A percentile compares a stretch with the other conserved stretches of the same genome.
phyloP scores from a whole-genome alignment of 1,140 invertebrate species.

The Magallana ariakensis region DNA sequence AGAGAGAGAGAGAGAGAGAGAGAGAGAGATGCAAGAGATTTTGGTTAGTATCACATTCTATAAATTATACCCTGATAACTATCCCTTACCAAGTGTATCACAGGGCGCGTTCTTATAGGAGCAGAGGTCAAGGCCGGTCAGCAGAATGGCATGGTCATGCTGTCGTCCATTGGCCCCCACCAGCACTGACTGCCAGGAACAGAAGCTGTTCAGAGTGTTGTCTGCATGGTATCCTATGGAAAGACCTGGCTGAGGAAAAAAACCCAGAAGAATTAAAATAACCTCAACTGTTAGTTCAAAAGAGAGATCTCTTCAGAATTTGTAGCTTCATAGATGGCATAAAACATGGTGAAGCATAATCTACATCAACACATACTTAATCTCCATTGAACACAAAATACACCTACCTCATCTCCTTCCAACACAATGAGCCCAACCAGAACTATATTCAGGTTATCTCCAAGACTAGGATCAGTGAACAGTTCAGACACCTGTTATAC shows the following conservation, averaged over 20 bases:
- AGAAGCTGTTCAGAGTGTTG: constrained; percentile 90
- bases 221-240: constrained; percentile 84
- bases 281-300: no score
- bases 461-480: constrained; percentile 73
- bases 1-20: no score
- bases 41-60: no score
- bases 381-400: neutral
- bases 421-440: constrained; percentile 73
- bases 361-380: no score
- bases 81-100: constrained; percentile 87
- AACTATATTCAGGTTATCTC: constrained; percentile 73
- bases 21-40: no score
- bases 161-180: constrained; percentile 88
- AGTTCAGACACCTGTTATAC: constrained; percentile 72
- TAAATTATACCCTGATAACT: neutral
- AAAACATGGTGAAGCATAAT: no score
- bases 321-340: no score
- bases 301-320: no score
- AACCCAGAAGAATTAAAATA: neutral
- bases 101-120: constrained; percentile 86
- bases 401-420: constrained; percentile 76
- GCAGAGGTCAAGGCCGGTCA: constrained; percentile 93
- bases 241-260: constrained; percentile 71
- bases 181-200: constrained; percentile 89
- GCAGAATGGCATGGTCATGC: constrained; percentile 94